A percentile compares a stretch with the other conserved stretches of the same genome.
phyloP scores from a whole-genome alignment of 2,113 vertebrate genomes.

The Illadopsis cleaveri region DNA sequence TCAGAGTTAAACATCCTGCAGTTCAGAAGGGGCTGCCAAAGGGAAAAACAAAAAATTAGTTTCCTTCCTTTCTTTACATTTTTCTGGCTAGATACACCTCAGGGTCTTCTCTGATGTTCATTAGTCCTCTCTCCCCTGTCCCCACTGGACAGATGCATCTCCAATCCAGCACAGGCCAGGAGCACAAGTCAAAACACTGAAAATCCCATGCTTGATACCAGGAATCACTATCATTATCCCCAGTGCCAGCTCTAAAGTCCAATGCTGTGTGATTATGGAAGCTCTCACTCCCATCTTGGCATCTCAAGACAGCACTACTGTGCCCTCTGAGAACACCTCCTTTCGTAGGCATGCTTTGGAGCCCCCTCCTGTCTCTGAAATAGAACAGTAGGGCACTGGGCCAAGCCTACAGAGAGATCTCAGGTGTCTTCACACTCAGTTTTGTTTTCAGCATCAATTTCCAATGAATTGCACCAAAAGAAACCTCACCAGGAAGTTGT shows the following conservation, averaged over 20 bases:
- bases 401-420: background rate
- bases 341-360: background rate
- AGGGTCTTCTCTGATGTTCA: background rate
- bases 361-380: background rate
- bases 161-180: background rate
- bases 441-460: background rate
- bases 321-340: background rate
- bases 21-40: slow-evolving; percentile 2
- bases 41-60: background rate
- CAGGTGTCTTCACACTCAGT: background rate
- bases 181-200: background rate
- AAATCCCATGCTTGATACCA: background rate
- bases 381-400: background rate
- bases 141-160: background rate
- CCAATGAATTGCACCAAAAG: background rate
- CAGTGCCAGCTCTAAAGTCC: background rate
- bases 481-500: background rate
- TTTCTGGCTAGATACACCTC: background rate
- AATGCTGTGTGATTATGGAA: background rate
- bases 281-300: background rate
- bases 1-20: slow-evolving; percentile 39
- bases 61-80: slow-evolving; percentile 26
- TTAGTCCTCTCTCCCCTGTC: background rate
- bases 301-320: background rate
- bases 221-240: background rate